A percentile compares a stretch with the other conserved stretches of the same genome.
These are phyloP conservation scores for Caenorhabditis sp. DNA, from an alignment of 2,888 invertebrate genomes.

Conservation along the genomic window DNA sequence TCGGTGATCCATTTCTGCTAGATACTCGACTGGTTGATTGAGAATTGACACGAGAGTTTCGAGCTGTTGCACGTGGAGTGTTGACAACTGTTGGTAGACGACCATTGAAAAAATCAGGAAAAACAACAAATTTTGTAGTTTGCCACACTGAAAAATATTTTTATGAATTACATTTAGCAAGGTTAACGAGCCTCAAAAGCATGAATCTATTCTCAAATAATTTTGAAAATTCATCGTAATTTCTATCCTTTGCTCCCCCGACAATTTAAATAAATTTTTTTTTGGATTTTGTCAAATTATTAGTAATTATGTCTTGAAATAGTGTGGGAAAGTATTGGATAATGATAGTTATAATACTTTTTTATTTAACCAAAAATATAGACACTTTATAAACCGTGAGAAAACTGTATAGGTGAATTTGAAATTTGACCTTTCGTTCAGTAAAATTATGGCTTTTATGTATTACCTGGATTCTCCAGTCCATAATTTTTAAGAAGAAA, in stretches of 20 bases:
- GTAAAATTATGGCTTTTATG: no score
- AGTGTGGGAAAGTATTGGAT: no score
- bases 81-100: slow-evolving; percentile 29
- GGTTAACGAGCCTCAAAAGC: no score
- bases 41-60: slow-evolving; percentile 28
- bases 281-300: no score
- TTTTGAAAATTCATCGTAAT: no score
- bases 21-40: slow-evolving; percentile 25
- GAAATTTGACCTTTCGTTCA: neutral
- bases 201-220: no score
- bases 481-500: slow-evolving; percentile 87
- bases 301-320: no score
- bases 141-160: slow-evolving; percentile 80
- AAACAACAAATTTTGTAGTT: slow-evolving; percentile 88
- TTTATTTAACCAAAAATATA: neutral
- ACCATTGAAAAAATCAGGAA: slow-evolving; percentile 80
- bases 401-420: neutral
- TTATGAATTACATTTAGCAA: no score
- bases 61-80: slow-evolving; percentile 22
- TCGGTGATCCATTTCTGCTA: slow-evolving; percentile 26
- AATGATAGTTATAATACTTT: no score
- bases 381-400: no score
- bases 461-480: slow-evolving; percentile 74
- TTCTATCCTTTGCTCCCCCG: no score
- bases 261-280: no score